These are phyloP conservation scores for Yponomeuta evonymella DNA, from an alignment of 2,888 invertebrate species.

Conservation along the genomic window DNA sequence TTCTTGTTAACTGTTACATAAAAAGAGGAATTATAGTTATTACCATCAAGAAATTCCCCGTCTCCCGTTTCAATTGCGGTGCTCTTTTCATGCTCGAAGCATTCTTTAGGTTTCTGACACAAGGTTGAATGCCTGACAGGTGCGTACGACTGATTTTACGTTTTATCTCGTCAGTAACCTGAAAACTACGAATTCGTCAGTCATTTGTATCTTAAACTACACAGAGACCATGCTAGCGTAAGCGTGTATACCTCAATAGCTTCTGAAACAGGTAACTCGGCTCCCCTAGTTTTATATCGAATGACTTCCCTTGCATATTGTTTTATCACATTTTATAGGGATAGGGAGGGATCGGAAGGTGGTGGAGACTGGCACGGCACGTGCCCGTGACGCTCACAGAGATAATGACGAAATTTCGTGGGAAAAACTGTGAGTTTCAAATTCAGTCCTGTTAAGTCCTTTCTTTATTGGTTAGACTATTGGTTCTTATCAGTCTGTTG, in stretches of 20 bases:
- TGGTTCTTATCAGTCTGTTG: neutral
- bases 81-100: constrained; percentile 22
- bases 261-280: constrained; percentile 32
- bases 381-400: constrained; percentile 26
- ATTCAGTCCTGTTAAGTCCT: neutral
- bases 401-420: constrained; percentile 15
- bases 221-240: neutral
- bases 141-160: constrained; percentile 34
- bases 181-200: neutral
- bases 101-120: constrained; percentile 57
- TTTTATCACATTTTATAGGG: constrained; percentile 48
- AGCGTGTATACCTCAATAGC: neutral
- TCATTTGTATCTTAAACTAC: neutral
- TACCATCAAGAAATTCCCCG: neutral
- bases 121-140: constrained; percentile 64
- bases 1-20: constrained; percentile 52
- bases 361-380: constrained; percentile 60
- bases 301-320: constrained; percentile 41
- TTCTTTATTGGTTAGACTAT: neutral
- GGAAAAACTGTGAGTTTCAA: constrained; percentile 14
- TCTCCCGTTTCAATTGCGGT: neutral
- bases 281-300: constrained; percentile 33
- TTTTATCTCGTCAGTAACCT: constrained; percentile 17
- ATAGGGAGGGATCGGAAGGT: constrained; percentile 40
- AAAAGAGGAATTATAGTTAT: constrained; percentile 31